Evolutionary conservation across 2,113 vertebrate species (phyloP).

Genomic region (Tupaia tana): DNA sequence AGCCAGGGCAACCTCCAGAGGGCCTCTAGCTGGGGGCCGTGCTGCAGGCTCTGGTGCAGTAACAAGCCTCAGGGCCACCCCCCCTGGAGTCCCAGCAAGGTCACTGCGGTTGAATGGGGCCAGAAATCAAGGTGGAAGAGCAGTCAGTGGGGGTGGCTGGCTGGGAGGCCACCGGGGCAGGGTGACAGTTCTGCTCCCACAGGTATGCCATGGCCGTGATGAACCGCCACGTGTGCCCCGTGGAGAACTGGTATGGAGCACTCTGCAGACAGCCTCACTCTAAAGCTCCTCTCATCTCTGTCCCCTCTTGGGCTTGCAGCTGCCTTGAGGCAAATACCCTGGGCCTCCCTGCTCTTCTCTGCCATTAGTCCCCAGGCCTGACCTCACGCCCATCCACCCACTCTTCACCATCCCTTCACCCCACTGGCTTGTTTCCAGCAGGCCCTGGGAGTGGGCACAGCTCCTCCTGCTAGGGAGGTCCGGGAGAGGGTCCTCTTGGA

Average conservation of each 20-base stretch:
- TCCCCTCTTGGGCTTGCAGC: conserved; percentile 54
- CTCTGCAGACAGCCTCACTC: conserved; percentile 57
- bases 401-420: conserved; percentile 31
- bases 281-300: conserved; percentile 72
- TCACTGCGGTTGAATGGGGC: not conserved
- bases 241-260: conserved; percentile 94
- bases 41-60: not conserved
- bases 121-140: not conserved
- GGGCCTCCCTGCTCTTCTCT: conserved; percentile 51
- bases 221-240: conserved; percentile 96
- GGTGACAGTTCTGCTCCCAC: conserved; percentile 52
- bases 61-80: not conserved
- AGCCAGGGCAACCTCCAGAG: not conserved
- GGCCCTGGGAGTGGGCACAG: not conserved
- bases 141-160: not conserved
- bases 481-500: conserved; percentile 10
- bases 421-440: conserved; percentile 13
- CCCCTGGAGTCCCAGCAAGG: not conserved
- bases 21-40: not conserved
- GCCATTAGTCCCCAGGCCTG: conserved; percentile 66
- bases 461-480: conserved; percentile 36
- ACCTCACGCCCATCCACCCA: conserved; percentile 18
- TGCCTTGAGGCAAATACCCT: conserved; percentile 33
- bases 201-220: conserved; percentile 97
- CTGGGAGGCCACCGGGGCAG: not conserved